A percentile compares a stretch with the other conserved stretches of the same genome.
phyloP scores from a whole-genome alignment of 2,888 invertebrate species.

The Drosophila cognata region DNA sequence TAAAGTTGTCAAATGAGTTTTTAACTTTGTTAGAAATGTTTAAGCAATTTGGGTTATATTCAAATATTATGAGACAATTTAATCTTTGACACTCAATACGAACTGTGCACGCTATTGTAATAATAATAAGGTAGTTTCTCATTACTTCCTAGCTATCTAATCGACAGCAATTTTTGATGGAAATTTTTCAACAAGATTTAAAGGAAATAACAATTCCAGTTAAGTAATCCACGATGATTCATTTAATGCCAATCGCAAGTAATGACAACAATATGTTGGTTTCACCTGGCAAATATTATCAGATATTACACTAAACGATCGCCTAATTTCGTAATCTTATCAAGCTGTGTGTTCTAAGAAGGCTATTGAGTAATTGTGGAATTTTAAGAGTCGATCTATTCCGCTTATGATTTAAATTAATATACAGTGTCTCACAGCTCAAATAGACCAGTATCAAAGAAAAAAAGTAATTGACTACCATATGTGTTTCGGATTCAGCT shows the following conservation, averaged over 20 bases:
- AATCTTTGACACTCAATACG: not conserved
- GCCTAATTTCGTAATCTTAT: not conserved
- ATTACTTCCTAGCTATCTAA: slow-evolving; percentile 2
- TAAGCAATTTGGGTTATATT: not conserved
- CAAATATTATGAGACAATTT: not conserved
- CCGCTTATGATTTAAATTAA: not conserved
- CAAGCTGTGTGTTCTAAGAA: not conserved
- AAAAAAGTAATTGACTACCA: no score
- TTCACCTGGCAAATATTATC: not conserved
- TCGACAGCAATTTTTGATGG: not conserved
- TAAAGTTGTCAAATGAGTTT: not conserved
- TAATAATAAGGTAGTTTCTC: not conserved
- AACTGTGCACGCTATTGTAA: not conserved
- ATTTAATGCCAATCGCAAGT: not conserved
- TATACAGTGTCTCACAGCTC: not conserved
- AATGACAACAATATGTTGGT: not conserved
- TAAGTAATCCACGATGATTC: slow-evolving; percentile 6
- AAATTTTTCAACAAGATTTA: not conserved
- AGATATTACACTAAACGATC: not conserved
- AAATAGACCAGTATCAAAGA: no score
- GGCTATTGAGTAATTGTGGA: not conserved
- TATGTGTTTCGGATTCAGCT: no score
- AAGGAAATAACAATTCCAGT: not conserved
- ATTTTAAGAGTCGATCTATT: not conserved
- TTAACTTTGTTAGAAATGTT: not conserved